Base-by-base conservation (phyloP, 1,140 invertebrate species). In the Bombus ignitus region DNA sequence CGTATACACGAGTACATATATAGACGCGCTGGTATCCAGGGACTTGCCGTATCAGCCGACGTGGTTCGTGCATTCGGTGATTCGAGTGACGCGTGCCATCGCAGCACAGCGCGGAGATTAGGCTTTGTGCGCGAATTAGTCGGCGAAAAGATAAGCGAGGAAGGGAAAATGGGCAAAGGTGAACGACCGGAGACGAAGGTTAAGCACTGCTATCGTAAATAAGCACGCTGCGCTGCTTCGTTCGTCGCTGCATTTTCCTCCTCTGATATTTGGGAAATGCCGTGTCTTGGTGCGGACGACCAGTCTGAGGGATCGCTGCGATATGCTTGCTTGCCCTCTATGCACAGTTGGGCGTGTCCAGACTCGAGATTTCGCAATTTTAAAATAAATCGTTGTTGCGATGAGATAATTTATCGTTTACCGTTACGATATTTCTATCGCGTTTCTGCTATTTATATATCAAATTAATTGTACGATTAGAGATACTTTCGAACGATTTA, bases 101-200 rank as follows among this genome's bases (percentile, higher is more conserved):
- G 37, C 39, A 1, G 39, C n/a, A 2, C 6, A 13, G 35, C 59
- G 12, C 59, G 32, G 6, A 39, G 22, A 37, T 18, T 70, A 44
- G 12, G 68, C 79, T 81, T 81, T 81, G 32, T 44, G 28, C 47
- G 28, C 18, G 28, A 59, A 72, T 72, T 59, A 81, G 47, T 35
- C 47, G 28, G 5, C 22, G 79, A 47, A 59, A 81, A 81, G 68
- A 59, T 81, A 81, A 81, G 66, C 18, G 42, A 81, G 25, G 47
- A 32, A 39, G 42, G 12, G 42, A 15, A n/a, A 37, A 53, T 32
- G 18, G 32, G 47, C 22, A 18, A 42, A 25, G 47, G 25, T 22
- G 75, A 28, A 57, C 3, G 47, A 32, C n/a, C n/a, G n/a, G n/a
- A 18, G 18, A 10, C 28, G 13, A 62, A n/a, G 8, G 39, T 39